Evolutionary conservation across 2,113 vertebrate species (phyloP).

Genomic region (Brachyhypopomus gauderio): DNA sequence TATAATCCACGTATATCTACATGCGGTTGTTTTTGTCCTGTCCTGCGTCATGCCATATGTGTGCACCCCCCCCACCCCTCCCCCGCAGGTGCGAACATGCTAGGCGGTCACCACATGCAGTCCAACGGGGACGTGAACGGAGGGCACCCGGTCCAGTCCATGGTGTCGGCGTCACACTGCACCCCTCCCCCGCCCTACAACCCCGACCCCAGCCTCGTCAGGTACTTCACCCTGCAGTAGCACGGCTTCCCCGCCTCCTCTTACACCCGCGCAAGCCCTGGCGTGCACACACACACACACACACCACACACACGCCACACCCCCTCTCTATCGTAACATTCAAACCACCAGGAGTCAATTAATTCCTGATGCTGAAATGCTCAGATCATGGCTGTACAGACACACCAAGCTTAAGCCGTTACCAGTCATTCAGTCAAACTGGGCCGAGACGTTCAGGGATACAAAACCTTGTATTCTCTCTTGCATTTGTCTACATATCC

Average conservation of each 20-base stretch:
- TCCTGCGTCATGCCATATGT: too few species aligned
- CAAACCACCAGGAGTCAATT: not conserved
- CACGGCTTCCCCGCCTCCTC: slow-evolving; percentile 53
- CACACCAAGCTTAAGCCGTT: not conserved
- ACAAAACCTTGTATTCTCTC: slow-evolving; percentile 32
- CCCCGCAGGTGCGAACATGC: slow-evolving; percentile 81
- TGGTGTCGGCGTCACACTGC: slow-evolving; percentile 93
- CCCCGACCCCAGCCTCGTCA: slow-evolving; percentile 95
- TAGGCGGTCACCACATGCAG: slow-evolving; percentile 87
- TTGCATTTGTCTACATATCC: slow-evolving; percentile 21
- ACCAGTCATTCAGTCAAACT: not conserved
- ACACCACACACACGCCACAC: slow-evolving; percentile 28
- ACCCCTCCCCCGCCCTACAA: slow-evolving; percentile 94
- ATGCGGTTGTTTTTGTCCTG: too few species aligned
- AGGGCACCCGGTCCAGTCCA: slow-evolving; percentile 84
- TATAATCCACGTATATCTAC: too few species aligned
- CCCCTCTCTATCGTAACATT: not conserved
- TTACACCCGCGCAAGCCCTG: not conserved
- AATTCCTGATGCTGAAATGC: not conserved
- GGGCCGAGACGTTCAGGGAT: slow-evolving; percentile 32
- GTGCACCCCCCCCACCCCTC: too few species aligned
- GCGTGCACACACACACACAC: not conserved
- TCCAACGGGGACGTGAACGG: slow-evolving; percentile 90
- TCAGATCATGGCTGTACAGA: not conserved
- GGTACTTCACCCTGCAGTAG: slow-evolving; percentile 86